These are phyloP conservation scores for Polymixis lichenea DNA, from an alignment of 2,888 invertebrate species.

Conservation along the genomic window DNA sequence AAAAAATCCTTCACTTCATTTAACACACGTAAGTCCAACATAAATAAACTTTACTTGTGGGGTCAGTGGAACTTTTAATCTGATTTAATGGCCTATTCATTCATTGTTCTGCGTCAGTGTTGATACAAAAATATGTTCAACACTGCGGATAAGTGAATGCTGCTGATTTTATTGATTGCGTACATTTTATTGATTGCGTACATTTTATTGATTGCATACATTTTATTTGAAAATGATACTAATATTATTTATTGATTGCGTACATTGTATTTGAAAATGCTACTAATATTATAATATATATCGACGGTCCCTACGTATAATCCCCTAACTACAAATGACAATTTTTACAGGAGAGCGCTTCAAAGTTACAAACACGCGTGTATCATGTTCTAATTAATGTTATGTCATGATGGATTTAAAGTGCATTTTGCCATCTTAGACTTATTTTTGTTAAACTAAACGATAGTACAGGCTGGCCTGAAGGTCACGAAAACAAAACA, in stretches of 20 bases:
- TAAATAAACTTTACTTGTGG: background rate
- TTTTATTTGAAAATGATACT: background rate
- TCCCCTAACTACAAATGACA: too few relatives aligned
- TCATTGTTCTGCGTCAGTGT: constrained; percentile 16
- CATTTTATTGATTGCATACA: background rate
- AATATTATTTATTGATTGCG: too few relatives aligned
- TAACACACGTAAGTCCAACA: background rate
- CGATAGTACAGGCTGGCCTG: too few relatives aligned
- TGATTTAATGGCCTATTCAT: constrained; percentile 4
- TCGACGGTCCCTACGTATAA: too few relatives aligned
- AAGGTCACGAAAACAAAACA: too few relatives aligned
- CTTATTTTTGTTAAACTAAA: too few relatives aligned
- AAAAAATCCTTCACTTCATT: background rate
- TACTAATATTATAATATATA: too few relatives aligned
- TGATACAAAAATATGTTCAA: constrained; percentile 19
- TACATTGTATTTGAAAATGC: background rate
- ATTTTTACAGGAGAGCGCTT: too few relatives aligned
- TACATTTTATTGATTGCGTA: constrained; percentile 4
- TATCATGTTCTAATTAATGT: too few relatives aligned
- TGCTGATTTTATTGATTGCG: background rate
- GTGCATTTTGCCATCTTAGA: too few relatives aligned
- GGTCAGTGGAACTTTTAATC: constrained; percentile 10
- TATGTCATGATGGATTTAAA: too few relatives aligned
- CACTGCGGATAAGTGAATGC: constrained; percentile 2
- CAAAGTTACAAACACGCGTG: too few relatives aligned